Percentiles rank a stretch among this genome's conserved stretches.
Conservation (phyloP, 2,113 vertebrate species). For the Pavo muticus region DNA sequence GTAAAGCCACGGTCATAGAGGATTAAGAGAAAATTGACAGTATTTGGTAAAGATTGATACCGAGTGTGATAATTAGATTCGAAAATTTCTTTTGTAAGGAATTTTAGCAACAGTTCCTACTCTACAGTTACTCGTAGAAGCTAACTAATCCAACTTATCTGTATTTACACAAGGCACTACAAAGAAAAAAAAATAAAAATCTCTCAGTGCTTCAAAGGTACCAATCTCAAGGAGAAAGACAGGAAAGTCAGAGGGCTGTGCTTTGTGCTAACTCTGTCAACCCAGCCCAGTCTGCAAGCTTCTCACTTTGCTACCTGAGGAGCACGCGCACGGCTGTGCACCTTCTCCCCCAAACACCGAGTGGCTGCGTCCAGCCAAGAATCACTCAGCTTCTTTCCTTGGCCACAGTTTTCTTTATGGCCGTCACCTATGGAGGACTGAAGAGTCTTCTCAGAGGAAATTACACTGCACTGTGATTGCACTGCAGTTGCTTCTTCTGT, state of each 20-base stretch:
- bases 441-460: background rate
- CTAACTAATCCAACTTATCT: background rate
- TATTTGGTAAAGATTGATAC: background rate
- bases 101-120: background rate
- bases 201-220: background rate
- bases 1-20: background rate
- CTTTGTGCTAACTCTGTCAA: background rate
- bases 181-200: background rate
- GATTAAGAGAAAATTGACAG: background rate
- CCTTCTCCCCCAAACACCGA: too few relatives aligned
- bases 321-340: fast-evolving
- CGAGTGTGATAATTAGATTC: background rate
- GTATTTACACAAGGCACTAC: background rate
- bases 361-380: background rate
- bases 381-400: background rate
- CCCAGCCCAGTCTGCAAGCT: background rate
- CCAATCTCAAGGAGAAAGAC: background rate
- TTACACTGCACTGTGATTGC: background rate
- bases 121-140: background rate
- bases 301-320: background rate
- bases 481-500: background rate
- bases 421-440: background rate
- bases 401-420: background rate
- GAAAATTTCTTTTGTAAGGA: background rate
- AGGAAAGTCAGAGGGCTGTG: background rate